phyloP scores from a whole-genome alignment of 1,140 invertebrate genomes.

The Drosophila sp. region DNA sequence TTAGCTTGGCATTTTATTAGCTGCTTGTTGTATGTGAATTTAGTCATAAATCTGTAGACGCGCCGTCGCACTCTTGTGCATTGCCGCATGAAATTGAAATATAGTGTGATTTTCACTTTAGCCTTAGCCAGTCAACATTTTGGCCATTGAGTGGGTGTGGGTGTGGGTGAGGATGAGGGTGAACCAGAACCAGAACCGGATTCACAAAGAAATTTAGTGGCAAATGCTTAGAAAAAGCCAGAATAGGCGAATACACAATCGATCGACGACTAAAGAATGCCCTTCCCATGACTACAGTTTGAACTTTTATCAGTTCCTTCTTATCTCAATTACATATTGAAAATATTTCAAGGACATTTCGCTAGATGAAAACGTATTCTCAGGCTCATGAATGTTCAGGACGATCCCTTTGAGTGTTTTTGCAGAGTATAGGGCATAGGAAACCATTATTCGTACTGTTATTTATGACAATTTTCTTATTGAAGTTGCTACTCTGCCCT shows the following conservation, averaged over 20 bases:
- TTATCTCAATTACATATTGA: neutral
- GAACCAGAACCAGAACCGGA: conserved; percentile 24
- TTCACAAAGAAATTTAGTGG: conserved; percentile 58
- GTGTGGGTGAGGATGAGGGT: conserved; percentile 2
- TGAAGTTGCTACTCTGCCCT: conserved; percentile 23
- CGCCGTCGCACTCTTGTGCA: conserved; percentile 64
- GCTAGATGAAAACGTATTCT: neutral
- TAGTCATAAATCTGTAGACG: conserved; percentile 77
- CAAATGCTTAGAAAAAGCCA: conserved; percentile 57
- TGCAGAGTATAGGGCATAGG: conserved; percentile 26
- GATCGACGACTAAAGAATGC: conserved; percentile 23
- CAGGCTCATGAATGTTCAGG: neutral
- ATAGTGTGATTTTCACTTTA: conserved; percentile 81
- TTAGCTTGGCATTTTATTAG: conserved; percentile 79
- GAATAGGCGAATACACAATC: neutral
- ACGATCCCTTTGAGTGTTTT: conserved; percentile 18
- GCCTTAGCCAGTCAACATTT: conserved; percentile 49
- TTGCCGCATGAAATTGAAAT: conserved; percentile 79
- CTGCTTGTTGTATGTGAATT: conserved; percentile 78
- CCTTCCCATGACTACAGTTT: conserved; percentile 3
- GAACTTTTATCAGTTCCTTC: neutral
- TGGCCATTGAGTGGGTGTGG: neutral
- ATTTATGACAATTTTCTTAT: conserved; percentile 75
- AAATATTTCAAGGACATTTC: neutral
- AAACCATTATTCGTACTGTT: conserved; percentile 63